Evolutionary conservation across 37 sponge, comb jelly and placozoan genomes (phyloP), one percentile per base, ranked within the genome.

Genomic region (Spongilla lacustris): DNA sequence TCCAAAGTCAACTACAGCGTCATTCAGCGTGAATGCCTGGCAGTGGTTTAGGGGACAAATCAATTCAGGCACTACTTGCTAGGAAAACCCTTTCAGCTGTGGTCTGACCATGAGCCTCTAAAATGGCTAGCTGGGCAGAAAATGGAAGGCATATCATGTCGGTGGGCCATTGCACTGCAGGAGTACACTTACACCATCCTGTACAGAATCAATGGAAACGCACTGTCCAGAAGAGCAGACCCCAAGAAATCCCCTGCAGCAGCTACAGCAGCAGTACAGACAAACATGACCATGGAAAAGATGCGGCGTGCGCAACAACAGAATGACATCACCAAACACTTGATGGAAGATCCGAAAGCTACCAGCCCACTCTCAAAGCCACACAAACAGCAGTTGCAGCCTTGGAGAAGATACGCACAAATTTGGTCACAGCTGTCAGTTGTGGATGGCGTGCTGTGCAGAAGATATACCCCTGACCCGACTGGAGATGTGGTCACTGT

Each of bases 61-160:
- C 88, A 87, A 50, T 91, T 91, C 50, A 88, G 88, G 6, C 85
- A 83, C 37, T 91, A 87, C 66, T 33, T 91, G n/a, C 27, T 84
- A 19, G 92, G 92, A 12, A 72, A 77, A 2, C 46, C 48, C 4
- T 87, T 91, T 50, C 68, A 24, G 34, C 22, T 91, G 1, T 23
- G 74, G 22, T 87, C 84, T 22, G 92, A 91, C 77, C 92, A 91
- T 83, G 73, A 69, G 24, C 85, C 88, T 21, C 46, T 91, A 36
- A 68, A 83, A 37, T 91, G 88, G 92, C 81, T 91, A 11, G 79
- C 80, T 28, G 88, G 81, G n/a, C 85, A 87, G 36, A 91, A 91
- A 58, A 87, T 85, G 86, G 86, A 85, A 76, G 88, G 85, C 25
- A 72, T 83, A 75, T 70, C 87, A 0, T 83, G 81, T 71, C 37